phyloP scores from a whole-genome alignment of 2,113 vertebrate species.

The Lanius ludovicianus region DNA sequence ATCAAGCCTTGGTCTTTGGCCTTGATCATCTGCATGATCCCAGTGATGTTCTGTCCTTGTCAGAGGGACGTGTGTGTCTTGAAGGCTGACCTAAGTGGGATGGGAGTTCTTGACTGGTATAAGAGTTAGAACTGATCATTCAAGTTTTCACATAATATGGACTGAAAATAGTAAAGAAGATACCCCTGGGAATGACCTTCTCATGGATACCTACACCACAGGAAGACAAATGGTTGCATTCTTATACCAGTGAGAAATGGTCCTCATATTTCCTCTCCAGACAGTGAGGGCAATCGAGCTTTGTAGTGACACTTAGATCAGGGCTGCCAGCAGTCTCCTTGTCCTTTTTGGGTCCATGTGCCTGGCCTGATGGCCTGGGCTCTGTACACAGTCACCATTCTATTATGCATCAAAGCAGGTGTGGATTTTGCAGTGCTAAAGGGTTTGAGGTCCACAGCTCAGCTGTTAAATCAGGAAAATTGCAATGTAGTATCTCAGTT shows the following conservation, averaged over 20 bases:
- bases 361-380: background rate
- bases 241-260: background rate
- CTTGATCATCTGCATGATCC: background rate
- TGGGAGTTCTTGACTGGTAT: background rate
- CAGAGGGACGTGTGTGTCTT: background rate
- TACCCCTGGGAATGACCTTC: background rate
- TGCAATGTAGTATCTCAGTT: background rate
- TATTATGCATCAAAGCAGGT: background rate
- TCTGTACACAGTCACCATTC: background rate
- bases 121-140: background rate
- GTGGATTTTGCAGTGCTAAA: background rate
- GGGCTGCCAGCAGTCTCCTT: background rate
- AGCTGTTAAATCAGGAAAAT: background rate
- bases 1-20: background rate
- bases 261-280: background rate
- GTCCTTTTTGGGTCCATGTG: background rate
- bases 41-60: background rate
- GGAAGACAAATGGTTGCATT: background rate
- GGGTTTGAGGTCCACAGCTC: background rate
- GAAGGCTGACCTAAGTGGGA: background rate
- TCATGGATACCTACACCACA: background rate
- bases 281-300: background rate
- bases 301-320: background rate
- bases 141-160: background rate
- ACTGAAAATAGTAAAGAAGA: background rate